Base-by-base conservation (phyloP, 2,113 vertebrate species). In the Pardalotus punctatus region DNA sequence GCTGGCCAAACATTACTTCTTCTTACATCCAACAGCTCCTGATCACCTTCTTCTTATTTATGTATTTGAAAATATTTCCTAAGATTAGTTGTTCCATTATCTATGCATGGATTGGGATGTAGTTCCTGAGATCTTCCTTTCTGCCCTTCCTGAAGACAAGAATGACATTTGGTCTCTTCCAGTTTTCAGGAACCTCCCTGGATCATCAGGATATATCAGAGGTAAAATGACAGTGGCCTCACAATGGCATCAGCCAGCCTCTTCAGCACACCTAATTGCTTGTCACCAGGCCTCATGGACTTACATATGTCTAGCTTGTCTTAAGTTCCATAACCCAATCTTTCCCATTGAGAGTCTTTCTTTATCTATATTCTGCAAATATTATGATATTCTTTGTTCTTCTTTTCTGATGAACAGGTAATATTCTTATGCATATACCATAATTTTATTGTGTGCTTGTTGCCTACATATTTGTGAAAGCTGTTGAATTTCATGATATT, bases 51-150 rank as follows among this genome's bases (percentile, higher is more conserved):
- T 66, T 80, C 42, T 31, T 14, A 42, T 58, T 70, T 56, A 48
- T 45, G 8, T 10, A 9, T 43, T 40, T 57, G 42, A 43, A 89
- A 86, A 45, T 21, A 14, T 54, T 77, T 58, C 69, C 12, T 4
- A 69, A 35, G 10, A 21, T 56, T 72, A 64, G 8, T 48, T 86
- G 31, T 19, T 62, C 35, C 31, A 14, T 60, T 72, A 48, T 3
- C 2, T 48, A 7, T 4, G 0, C 5, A 69, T 14, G 0, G 22
- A 62, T 8, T 72, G 33, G 81, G 12, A n/a, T 36, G 11, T 2
- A 50, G 51, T 67, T 62, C 20, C 12, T 76, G 12, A 28, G 12
- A n/a, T 53, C 6, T 74, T 61, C 24, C 19, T 71, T 79, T 33
- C 74, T 74, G 31, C 4, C 36, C 16, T 82, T 53, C 38, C 31